phyloP scores from a whole-genome alignment of 2,888 invertebrate species.

The Cyaniris semiargus region DNA sequence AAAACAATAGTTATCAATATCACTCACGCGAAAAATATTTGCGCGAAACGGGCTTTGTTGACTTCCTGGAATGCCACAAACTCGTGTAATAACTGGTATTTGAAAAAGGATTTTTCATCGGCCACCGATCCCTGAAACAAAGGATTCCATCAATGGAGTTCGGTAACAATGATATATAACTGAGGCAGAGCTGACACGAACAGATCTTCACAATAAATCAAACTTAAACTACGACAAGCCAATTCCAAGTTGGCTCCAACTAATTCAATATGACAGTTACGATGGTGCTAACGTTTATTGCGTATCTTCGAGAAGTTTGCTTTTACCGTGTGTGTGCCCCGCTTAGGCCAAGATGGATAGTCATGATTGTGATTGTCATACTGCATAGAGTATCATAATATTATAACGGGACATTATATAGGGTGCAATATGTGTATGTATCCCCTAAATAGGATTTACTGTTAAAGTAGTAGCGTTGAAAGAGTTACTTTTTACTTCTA shows the following conservation, averaged over 20 bases:
- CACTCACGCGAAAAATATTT: background rate
- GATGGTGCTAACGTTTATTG: constrained; percentile 15
- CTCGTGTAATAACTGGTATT: background rate
- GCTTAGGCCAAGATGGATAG: background rate
- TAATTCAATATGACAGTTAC: constrained; percentile 28
- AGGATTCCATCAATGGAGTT: constrained; percentile 23
- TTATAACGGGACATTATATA: too few relatives aligned
- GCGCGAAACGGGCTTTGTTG: background rate
- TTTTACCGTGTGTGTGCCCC: background rate
- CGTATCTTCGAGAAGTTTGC: background rate
- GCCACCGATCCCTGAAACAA: constrained; percentile 7
- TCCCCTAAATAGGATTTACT: too few relatives aligned
- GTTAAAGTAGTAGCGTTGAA: too few relatives aligned
- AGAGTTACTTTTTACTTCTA: too few relatives aligned
- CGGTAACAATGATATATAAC: constrained; percentile 15
- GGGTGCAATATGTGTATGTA: too few relatives aligned
- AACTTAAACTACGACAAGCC: constrained; percentile 29
- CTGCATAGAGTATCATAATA: too few relatives aligned
- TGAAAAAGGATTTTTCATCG: background rate
- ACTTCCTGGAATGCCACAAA: background rate
- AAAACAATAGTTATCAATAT: background rate
- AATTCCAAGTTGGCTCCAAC: constrained; percentile 25
- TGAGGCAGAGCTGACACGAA: constrained; percentile 5
- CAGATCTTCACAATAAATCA: constrained; percentile 24
- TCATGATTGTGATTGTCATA: too few relatives aligned